A percentile compares a stretch with the other conserved stretches of the same genome.
phyloP scores from a whole-genome alignment of 2,113 vertebrate species.

The Ptilorrhoa leucosticta region DNA sequence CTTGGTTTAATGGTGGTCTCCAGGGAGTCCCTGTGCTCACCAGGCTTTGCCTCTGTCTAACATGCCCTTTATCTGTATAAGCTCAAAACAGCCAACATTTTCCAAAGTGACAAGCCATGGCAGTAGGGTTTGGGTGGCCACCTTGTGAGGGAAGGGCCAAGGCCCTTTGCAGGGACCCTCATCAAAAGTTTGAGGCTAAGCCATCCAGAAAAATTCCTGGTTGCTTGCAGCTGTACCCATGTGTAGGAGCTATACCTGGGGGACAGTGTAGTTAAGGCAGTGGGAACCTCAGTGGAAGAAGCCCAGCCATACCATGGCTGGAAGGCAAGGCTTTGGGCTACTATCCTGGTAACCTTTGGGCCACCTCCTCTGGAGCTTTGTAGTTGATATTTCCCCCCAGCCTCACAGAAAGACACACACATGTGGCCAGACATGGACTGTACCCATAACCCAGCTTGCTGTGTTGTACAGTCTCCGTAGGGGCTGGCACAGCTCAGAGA shows the following conservation, averaged over 20 bases:
- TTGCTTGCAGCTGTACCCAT: rapidly evolving
- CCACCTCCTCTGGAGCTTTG: not conserved
- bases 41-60: not conserved
- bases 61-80: rapidly evolving
- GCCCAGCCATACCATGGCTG: not conserved
- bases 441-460: not conserved
- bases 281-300: not conserved
- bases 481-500: rapidly evolving
- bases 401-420: not conserved
- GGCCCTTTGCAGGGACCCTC: not conserved
- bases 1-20: not conserved
- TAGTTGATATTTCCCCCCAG: not conserved
- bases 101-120: rapidly evolving
- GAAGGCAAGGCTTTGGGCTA: not conserved
- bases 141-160: not conserved
- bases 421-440: not conserved
- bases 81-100: not conserved
- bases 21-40: not conserved
- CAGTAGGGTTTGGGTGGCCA: not conserved
- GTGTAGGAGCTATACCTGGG: not conserved
- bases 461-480: rapidly evolving
- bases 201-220: not conserved
- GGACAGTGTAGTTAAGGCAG: not conserved
- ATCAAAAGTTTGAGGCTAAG: not conserved
- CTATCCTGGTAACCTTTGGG: not conserved